These are phyloP conservation scores for Hydrozoanthus gracilis DNA, from an alignment of 92 coral and sea anemone species.

Conservation along the genomic window DNA sequence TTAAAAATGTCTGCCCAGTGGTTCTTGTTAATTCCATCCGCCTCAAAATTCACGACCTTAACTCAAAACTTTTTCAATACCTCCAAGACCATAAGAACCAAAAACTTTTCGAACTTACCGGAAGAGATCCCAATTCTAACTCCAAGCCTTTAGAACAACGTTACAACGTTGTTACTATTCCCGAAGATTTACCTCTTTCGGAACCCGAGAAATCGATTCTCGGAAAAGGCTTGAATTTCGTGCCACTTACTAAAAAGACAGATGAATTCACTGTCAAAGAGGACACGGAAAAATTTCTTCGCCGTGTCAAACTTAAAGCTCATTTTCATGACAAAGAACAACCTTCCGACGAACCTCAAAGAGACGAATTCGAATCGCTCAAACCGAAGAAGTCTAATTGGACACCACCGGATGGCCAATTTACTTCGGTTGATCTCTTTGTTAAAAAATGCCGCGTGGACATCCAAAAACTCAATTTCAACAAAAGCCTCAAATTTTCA, in stretches of 20 bases:
- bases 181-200: too few species aligned
- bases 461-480: too few species aligned
- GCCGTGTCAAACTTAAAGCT: neutral
- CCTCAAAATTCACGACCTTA: slow-evolving; percentile 13
- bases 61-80: slow-evolving; percentile 29
- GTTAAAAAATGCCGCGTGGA: too few species aligned
- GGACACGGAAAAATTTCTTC: neutral
- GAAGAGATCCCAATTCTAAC: neutral
- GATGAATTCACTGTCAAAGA: slow-evolving; percentile 6
- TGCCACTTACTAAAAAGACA: neutral
- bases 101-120: slow-evolving; percentile 33
- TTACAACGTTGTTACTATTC: slow-evolving; percentile 21
- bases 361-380: slow-evolving; percentile 32
- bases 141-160: slow-evolving; percentile 20
- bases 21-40: slow-evolving; percentile 26
- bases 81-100: slow-evolving; percentile 5
- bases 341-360: neutral
- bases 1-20: neutral
- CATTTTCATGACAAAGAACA: neutral
- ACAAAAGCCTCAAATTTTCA: too few species aligned
- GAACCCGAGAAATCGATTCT: too few species aligned
- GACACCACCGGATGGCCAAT: too few species aligned
- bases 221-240: too few species aligned
- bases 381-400: too few species aligned
- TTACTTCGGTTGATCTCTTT: too few species aligned